phyloP scores from a whole-genome alignment of 2,113 vertebrate species.

The Caracal caracal region DNA sequence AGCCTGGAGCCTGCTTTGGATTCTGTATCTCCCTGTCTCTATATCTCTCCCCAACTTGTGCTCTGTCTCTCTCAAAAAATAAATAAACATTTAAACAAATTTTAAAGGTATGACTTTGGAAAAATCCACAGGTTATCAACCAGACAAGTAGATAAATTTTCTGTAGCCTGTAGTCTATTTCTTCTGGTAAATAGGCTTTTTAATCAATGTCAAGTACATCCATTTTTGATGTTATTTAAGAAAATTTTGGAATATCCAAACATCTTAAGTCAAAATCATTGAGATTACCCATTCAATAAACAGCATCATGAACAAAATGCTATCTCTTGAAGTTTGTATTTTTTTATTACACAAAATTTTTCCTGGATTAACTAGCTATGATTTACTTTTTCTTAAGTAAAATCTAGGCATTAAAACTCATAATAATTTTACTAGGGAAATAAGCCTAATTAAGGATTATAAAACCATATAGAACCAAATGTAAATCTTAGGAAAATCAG shows the following conservation, averaged over 20 bases:
- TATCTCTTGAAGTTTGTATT: not conserved
- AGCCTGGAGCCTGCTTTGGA: no score
- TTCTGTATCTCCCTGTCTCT: no score
- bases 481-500: not conserved
- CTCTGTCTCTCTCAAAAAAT: no score
- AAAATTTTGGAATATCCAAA: not conserved
- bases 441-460: not conserved
- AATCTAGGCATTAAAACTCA: not conserved
- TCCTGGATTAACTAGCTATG: not conserved
- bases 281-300: not conserved
- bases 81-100: no score
- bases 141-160: not conserved
- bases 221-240: not conserved
- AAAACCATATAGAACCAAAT: not conserved
- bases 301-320: not conserved
- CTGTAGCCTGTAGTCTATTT: not conserved
- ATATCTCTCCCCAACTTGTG: no score
- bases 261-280: not conserved
- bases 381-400: not conserved
- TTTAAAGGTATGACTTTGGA: not conserved
- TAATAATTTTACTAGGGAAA: not conserved
- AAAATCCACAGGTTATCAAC: not conserved
- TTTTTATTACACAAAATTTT: not conserved
- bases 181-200: not conserved
- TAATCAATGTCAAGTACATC: not conserved